Base-by-base conservation (phyloP, 2,888 invertebrate genomes). In the Anoplius nigerrimus region DNA sequence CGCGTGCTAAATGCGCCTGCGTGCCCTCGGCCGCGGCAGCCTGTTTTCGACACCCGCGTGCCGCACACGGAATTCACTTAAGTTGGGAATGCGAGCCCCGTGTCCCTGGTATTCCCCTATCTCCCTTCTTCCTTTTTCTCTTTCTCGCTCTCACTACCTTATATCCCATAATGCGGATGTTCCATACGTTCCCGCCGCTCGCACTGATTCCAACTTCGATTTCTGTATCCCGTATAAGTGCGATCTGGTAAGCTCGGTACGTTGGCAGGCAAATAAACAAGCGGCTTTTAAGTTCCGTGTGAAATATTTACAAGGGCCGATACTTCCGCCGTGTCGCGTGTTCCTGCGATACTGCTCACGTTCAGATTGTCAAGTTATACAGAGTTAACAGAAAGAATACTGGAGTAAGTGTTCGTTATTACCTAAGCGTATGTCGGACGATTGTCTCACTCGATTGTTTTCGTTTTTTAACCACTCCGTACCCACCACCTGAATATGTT, bases 41-140 rank as follows among this genome's bases (percentile, higher is more conserved):
- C 65, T 76, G 77, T 83, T 84, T 83, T 82, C 81, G 79, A 84
- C 83, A 82, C 84, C 80, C 71, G 69, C 60, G 56, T 43, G 75
- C 74, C 79, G 76, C 79, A 78, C 78, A 74, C 74, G 86, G 85
- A 87, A 87, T 87, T 86, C 86, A 87, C 87, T 87, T 87, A 87
- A 81, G 79, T 75, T 68, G 68, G 80, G 87, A 86, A 88, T 87
- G 87, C 83, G 74, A 81, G 74, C 71, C 80, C 79, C 84, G 80
- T 85, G 83, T 84, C 76, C 62, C 61, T 58, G 71, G 53, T 67
- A 62, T 66, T 65, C 58, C 58, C 48, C n/a, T 57, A 27, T 42
- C 48, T 20, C 42, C 59, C 24, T 48, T 57, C 56, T 16, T 48
- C 54, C 34, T 22, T 11, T 27, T 53, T 22, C 57, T 21, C 56